Evolutionary conservation across 2,797 vertebrate genomes (phyloP).

Genomic region (Rhynchonycteris naso): DNA sequence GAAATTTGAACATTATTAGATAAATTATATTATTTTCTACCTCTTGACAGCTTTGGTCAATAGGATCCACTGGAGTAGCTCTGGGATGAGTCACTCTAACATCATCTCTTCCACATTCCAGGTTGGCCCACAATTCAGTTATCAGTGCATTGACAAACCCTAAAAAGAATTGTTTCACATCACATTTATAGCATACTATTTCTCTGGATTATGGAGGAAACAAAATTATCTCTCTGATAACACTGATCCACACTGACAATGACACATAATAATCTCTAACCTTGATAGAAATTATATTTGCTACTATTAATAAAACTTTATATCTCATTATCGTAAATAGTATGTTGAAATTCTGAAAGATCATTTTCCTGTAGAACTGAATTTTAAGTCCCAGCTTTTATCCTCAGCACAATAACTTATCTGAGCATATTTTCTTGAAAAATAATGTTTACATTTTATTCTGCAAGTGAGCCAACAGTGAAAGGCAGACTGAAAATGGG

Average conservation of each 20-base stretch:
- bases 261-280: not conserved
- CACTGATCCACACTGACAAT: not conserved
- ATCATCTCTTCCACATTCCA: conserved; percentile 96
- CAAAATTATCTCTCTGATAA: not conserved
- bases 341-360: conserved; percentile 34
- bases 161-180: conserved; percentile 75
- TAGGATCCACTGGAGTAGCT: conserved; percentile 93
- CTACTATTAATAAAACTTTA: not conserved
- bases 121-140: conserved; percentile 92
- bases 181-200: not conserved
- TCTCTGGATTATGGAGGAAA: not conserved
- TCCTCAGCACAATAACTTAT: not conserved
- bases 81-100: conserved; percentile 91
- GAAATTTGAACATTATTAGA: not conserved
- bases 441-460: not conserved
- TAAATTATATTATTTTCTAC: conserved; percentile 80
- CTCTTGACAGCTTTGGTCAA: conserved; percentile 95
- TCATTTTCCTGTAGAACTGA: not conserved
- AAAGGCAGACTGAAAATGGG: not conserved
- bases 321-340: not conserved
- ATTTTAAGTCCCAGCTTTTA: not conserved
- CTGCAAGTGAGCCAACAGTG: not conserved
- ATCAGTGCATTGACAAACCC: conserved; percentile 93
- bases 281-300: conserved; percentile 20
- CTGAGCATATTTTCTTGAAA: not conserved